Base-by-base conservation (phyloP, 2,797 vertebrate genomes). In the Melanotaenia nigrans region DNA sequence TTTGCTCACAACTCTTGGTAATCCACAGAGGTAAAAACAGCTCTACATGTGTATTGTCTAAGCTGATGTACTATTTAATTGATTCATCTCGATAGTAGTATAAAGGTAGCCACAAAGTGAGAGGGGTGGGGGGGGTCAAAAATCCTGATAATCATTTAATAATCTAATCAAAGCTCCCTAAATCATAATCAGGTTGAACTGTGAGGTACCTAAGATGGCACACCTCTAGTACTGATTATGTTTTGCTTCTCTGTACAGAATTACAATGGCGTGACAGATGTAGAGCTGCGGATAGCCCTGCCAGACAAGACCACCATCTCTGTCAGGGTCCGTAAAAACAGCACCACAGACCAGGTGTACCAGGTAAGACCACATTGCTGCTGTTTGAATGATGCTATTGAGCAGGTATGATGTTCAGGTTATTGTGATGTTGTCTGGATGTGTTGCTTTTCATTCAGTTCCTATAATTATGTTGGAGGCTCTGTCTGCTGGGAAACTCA, bases 341-440 rank as follows among this genome's bases (percentile, higher is more conserved):
- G 96, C 88, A 98, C 97, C 33, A 99, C 97, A 5, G 97, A 99
- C 88, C 97, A 99, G 84, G 97, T 99, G 35, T 99, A 98, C 90
- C 97, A 99, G 97, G 97, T 98, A 40, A 90, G 78, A 62, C 2
- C 45, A 56, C 53, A 25, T 49, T 8, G 40, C 49, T 47, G 18
- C 35, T n/a, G 22, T 16, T 45, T n/a, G 24, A 5, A 32, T 14
- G 8, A 28, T 30, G 47, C 59, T 35, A 4, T 53, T 20, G 4
- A 14, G 20, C 12, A 22, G 20, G 11, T 58, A 3, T 20, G 13
- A 10, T 36, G 4, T 35, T 24, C 8, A n/a, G 12, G 3, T 18
- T 45, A 20, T 47, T 47, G 42, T n/a, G 7, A n/a, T 7, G 18
- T 42, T 18, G 16, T 47, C 6, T 45, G 14, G 40, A 42, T 42